Base-by-base conservation (phyloP, 2,113 vertebrate species). In the Albula goreensis region DNA sequence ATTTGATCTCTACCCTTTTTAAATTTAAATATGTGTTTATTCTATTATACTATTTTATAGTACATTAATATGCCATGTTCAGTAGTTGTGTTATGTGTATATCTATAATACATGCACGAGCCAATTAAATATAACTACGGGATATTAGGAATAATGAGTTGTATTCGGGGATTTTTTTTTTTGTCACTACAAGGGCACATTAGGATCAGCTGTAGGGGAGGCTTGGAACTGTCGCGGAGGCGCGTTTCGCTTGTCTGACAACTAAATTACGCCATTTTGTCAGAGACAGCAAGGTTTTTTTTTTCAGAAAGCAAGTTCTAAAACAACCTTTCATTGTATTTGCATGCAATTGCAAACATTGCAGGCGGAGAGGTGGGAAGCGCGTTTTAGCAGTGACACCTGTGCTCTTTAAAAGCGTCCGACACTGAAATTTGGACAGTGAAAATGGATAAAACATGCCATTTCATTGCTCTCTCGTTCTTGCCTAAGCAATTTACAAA, bases 221-320 rank as follows among this genome's bases (percentile, higher is more conserved):
- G 22, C 31, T 74, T 74, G n/a, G 70, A n/a, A 74, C 22, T 74
- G 19, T 74, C n/a, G 70, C n/a, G 70, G 31, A 74, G 70, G 70
- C 70, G n/a, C 70, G 70, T 74, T 74, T 74, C 70, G 70, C n/a
- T 74, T 66, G 57, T 60, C 57, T 70, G 70, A 74, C 70, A 74
- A 74, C 70, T 74, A 74, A 74, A 74, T 74, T 74, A 74, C 70
- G 70, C 70, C 70, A 74, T 74, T 74, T 74, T 74, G 70, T 74
- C 70, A 25, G 70, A 74, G 70, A 74, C 70, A 74, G 70, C 70
- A 31, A 31, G 22, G 22, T 22, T 74, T 74, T 41, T 41, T 41
- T 41, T 41, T 70, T 74, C 70, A 7, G 70, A 74, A 74, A 25
- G 2, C 8, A 74, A 31, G 22, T 66, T 66, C 60, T 66, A 66